Conservation (phyloP, 2,797 vertebrate species). For the Coregonus suidteri region DNA sequence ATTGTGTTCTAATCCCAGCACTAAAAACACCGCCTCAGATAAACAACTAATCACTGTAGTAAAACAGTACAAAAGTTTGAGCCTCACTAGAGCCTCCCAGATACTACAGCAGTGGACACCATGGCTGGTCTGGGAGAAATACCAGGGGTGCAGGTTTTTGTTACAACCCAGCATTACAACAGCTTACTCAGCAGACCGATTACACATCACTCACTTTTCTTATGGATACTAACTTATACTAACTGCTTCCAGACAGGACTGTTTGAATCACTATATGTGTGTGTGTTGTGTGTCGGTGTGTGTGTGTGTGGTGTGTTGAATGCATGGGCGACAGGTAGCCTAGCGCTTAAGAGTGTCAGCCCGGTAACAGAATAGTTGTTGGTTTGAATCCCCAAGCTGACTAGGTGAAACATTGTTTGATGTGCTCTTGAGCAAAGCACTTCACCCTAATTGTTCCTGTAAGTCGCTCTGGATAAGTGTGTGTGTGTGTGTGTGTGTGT, state of each 20-base stretch:
- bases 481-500: background rate
- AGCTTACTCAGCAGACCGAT: background rate
- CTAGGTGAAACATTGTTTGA: background rate
- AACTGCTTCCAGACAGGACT: background rate
- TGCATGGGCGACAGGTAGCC: too few relatives aligned
- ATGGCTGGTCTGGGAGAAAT: background rate
- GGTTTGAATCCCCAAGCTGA: too few relatives aligned
- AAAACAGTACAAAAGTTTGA: too few relatives aligned
- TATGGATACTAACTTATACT: background rate
- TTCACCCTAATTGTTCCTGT: background rate
- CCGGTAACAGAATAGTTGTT: too few relatives aligned
- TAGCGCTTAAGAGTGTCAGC: too few relatives aligned
- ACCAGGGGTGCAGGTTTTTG: background rate
- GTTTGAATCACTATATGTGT: background rate
- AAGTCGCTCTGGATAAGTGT: background rate
- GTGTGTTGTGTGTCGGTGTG: too few relatives aligned
- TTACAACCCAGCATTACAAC: background rate
- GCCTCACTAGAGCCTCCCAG: background rate
- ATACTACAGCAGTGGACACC: too few relatives aligned
- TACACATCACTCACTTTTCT: background rate
- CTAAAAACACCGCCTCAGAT: too few relatives aligned
- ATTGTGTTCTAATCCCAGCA: too few relatives aligned
- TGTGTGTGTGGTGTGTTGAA: too few relatives aligned
- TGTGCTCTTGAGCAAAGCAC: too few relatives aligned
- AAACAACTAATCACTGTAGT: too few relatives aligned